Evolutionary conservation across 2,888 invertebrate genomes (phyloP).

Genomic region (Ceriagrion tenellum): DNA sequence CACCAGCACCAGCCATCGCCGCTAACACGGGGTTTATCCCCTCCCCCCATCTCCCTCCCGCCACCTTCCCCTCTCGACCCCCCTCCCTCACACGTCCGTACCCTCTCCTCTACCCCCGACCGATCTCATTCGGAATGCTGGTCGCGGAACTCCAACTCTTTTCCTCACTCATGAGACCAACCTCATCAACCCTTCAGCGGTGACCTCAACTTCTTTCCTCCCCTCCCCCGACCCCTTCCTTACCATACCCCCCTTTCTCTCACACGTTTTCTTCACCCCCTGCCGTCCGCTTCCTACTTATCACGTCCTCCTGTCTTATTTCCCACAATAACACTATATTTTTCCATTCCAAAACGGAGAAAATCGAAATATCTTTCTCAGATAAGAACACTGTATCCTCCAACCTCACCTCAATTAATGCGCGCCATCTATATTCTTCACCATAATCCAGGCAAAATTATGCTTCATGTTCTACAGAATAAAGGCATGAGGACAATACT

Average conservation of each 20-base stretch:
- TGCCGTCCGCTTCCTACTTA: neutral
- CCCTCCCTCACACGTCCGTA: neutral
- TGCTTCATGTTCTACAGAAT: no score
- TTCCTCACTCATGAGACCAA: neutral
- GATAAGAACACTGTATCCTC: no score
- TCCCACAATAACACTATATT: no score
- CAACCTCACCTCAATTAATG: no score
- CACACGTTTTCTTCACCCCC: neutral
- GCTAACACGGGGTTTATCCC: neutral
- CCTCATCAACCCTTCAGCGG: constrained; percentile 52
- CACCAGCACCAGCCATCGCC: neutral
- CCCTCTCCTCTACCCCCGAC: neutral
- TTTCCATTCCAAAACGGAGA: no score
- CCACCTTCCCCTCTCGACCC: no score
- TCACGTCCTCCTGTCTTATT: no score
- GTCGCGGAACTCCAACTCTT: neutral
- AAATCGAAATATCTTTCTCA: no score
- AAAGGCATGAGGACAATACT: no score
- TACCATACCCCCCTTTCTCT: neutral
- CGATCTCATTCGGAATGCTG: constrained; percentile 50
- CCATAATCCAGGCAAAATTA: no score
- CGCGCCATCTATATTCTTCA: no score
- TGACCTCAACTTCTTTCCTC: constrained; percentile 7
- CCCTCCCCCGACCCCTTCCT: neutral
- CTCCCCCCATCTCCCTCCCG: neutral